Conservation (phyloP, 2,888 invertebrate genomes). For the Ryuthela nishihirai region DNA sequence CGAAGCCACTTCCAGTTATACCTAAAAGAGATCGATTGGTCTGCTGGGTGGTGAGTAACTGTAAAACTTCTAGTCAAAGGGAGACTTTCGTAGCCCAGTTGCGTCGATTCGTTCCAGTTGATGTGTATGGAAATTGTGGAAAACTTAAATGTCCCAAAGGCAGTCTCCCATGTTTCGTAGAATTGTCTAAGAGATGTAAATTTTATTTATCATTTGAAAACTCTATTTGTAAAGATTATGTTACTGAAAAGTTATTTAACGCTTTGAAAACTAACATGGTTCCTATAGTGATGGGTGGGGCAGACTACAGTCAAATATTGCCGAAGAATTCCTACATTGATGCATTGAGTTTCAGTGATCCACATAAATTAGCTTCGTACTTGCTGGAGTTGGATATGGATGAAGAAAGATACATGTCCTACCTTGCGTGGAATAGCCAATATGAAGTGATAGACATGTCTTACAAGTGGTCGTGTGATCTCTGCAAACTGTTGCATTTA, state of each 20-base stretch:
- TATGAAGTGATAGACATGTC: not conserved
- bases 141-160: constrained; percentile 43
- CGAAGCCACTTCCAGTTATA: no score
- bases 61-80: constrained; percentile 49
- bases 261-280: constrained; percentile 45
- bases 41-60: constrained; percentile 53
- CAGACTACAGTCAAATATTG: constrained; percentile 22
- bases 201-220: constrained; percentile 52
- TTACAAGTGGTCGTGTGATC: constrained; percentile 21
- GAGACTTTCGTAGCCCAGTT: constrained; percentile 49
- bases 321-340: constrained; percentile 39
- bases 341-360: constrained; percentile 17
- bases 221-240: constrained; percentile 51
- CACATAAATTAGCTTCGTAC: constrained; percentile 24
- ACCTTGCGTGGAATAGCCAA: constrained; percentile 20
- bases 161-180: constrained; percentile 46
- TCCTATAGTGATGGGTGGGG: constrained; percentile 39
- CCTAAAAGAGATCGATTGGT: no score
- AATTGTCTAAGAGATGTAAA: constrained; percentile 47
- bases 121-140: constrained; percentile 50
- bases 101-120: constrained; percentile 46
- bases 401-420: constrained; percentile 4
- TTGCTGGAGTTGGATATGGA: constrained; percentile 1
- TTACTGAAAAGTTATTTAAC: constrained; percentile 50
- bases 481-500: constrained; percentile 13